Percentiles rank a stretch among this genome's conserved stretches.
Conservation (phyloP, 2,888 invertebrate species). For the Rhimphoctona megacephalus region DNA sequence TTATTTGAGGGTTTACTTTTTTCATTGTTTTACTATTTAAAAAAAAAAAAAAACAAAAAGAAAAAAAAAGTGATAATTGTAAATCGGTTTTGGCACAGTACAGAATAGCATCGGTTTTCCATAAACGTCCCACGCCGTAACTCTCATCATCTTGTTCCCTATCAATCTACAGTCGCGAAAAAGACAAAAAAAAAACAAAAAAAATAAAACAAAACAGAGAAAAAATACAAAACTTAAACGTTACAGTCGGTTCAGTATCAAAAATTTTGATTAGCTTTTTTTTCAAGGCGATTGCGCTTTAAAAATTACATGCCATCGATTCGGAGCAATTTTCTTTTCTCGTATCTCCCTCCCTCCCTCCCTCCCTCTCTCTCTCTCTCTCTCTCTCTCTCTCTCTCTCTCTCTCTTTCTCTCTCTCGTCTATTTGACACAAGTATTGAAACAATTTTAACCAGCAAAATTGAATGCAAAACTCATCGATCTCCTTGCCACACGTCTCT, state of each 20-base stretch:
- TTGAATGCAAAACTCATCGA: constrained; percentile 57
- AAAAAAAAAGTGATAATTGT: constrained; percentile 68
- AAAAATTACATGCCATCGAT: constrained; percentile 3
- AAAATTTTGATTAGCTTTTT: constrained; percentile 60
- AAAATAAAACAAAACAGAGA: constrained; percentile 45
- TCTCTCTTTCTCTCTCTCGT: not conserved
- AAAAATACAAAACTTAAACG: constrained; percentile 62
- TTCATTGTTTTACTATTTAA: constrained; percentile 40
- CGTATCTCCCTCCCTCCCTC: no score
- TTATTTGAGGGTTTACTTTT: constrained; percentile 3
- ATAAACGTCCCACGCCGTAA: constrained; percentile 41
- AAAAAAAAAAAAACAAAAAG: constrained; percentile 25
- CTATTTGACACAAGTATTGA: constrained; percentile 8
- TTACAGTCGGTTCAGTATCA: constrained; percentile 64
- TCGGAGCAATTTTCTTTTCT: not conserved
- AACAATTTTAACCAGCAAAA: constrained; percentile 72
- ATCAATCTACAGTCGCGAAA: constrained; percentile 50
- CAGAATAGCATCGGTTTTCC: constrained; percentile 76
- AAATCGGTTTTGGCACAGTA: constrained; percentile 79
- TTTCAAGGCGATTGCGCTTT: constrained; percentile 37
- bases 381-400: not conserved
- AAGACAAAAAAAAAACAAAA: constrained; percentile 37
- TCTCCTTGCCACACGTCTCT: not conserved
- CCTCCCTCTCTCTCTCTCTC: no score
- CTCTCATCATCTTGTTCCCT: constrained; percentile 45